Evolutionary conservation across 1,140 invertebrate species (phyloP).

Genomic region (Drosophila chauvacae): DNA sequence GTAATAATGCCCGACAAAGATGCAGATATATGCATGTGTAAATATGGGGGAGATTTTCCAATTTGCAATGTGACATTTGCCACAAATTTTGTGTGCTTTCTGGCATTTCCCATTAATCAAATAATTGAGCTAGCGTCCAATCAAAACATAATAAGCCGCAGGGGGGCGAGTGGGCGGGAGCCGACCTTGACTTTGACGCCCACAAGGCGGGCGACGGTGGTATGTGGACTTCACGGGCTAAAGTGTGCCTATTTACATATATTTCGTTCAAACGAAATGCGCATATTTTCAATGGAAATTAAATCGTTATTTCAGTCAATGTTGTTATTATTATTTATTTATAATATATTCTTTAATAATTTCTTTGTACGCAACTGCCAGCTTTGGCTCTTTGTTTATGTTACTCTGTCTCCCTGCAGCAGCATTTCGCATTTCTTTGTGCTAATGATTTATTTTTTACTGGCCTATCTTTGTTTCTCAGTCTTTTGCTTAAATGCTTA

Average conservation of each 20-base stretch:
- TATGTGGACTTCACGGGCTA: neutral
- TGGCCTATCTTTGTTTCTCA: neutral
- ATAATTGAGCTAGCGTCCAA: conserved; percentile 28
- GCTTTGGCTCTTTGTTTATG: conserved; percentile 11
- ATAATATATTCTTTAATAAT: neutral
- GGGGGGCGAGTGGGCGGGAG: neutral
- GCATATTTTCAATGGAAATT: conserved; percentile 1
- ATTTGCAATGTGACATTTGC: conserved; percentile 37
- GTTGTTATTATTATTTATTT: neutral
- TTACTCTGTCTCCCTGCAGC: neutral
- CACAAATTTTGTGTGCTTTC: conserved; percentile 26
- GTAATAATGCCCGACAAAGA: conserved; percentile 1
- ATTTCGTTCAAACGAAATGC: neutral
- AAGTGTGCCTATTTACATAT: conserved; percentile 6
- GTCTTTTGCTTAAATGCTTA: neutral
- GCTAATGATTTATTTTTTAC: neutral
- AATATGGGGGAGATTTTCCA: conserved; percentile 31
- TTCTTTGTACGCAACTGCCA: conserved; percentile 8
- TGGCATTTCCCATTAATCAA: conserved; percentile 40
- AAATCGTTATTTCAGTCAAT: neutral
- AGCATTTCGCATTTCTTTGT: conserved; percentile 12
- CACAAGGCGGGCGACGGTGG: neutral
- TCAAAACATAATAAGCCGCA: conserved; percentile 28
- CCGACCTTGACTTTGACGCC: conserved; percentile 27
- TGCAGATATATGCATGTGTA: conserved; percentile 19